Evolutionary conservation across 2,797 vertebrate species (phyloP).

Genomic region (Synaphobranchus kaupii): DNA sequence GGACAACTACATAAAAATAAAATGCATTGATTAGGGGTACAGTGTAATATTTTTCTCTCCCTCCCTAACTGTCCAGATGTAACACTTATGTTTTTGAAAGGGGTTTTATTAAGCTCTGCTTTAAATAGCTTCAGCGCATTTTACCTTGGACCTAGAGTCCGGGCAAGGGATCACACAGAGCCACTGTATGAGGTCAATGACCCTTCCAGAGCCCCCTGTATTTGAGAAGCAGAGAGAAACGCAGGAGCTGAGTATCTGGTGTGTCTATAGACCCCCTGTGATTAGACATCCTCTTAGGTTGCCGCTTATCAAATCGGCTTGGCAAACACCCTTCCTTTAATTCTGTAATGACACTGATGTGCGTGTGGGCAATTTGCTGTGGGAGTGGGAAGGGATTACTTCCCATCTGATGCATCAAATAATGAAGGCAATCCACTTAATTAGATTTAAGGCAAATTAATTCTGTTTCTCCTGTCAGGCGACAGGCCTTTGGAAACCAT

Average conservation of each 20-base stretch:
- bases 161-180: background rate
- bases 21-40: background rate
- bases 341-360: background rate
- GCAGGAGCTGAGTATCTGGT: background rate
- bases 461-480: background rate
- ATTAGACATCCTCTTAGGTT: background rate
- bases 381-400: background rate
- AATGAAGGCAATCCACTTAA: background rate
- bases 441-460: slow-evolving; percentile 17
- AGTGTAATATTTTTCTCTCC: background rate
- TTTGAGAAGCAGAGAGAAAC: background rate
- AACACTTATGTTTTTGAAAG: background rate
- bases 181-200: background rate
- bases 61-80: background rate
- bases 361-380: background rate
- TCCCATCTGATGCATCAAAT: background rate
- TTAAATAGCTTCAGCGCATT: no score
- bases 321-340: background rate
- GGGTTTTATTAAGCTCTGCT: background rate
- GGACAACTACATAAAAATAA: background rate
- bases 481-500: background rate
- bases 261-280: background rate
- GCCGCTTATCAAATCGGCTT: background rate
- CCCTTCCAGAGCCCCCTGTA: background rate
- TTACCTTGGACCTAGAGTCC: background rate